Evolutionary conservation across 2,113 vertebrate species (phyloP).

Genomic region (Neomonachus schauinslandi): DNA sequence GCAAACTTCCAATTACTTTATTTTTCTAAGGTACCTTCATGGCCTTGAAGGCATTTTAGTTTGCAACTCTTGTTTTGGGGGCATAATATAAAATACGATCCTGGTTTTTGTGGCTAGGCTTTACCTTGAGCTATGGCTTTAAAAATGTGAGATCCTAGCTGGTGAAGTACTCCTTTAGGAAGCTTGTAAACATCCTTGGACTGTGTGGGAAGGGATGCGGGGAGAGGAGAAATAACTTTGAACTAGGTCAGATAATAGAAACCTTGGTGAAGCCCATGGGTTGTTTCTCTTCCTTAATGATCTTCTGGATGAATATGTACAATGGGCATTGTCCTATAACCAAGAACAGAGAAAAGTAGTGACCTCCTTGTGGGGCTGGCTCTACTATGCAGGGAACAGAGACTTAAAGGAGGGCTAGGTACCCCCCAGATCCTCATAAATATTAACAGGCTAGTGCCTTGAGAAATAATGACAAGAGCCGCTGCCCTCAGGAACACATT

Average conservation of each 20-base stretch:
- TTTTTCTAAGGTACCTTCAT: neutral
- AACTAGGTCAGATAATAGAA: neutral
- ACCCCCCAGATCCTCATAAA: neutral
- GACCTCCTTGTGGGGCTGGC: neutral
- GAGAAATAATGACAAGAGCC: neutral
- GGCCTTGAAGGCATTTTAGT: neutral
- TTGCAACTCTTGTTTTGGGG: neutral
- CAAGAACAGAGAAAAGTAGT: neutral
- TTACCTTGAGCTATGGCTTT: neutral
- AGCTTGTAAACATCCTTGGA: neutral
- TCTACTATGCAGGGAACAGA: neutral
- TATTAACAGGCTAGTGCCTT: constrained; percentile 3
- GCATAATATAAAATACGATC: neutral
- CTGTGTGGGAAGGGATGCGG: neutral
- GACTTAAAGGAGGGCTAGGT: neutral
- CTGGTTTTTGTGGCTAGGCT: neutral
- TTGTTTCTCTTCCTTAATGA: neutral
- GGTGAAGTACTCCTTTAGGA: neutral
- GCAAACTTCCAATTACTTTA: neutral
- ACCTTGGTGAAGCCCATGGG: neutral
- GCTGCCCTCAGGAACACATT: neutral
- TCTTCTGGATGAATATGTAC: neutral
- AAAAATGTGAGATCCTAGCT: neutral
- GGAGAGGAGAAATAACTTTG: neutral
- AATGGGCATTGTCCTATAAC: neutral